These are phyloP conservation scores for Rhamphomyia laevipes DNA, from an alignment of 2,888 invertebrate genomes.

Conservation along the genomic window DNA sequence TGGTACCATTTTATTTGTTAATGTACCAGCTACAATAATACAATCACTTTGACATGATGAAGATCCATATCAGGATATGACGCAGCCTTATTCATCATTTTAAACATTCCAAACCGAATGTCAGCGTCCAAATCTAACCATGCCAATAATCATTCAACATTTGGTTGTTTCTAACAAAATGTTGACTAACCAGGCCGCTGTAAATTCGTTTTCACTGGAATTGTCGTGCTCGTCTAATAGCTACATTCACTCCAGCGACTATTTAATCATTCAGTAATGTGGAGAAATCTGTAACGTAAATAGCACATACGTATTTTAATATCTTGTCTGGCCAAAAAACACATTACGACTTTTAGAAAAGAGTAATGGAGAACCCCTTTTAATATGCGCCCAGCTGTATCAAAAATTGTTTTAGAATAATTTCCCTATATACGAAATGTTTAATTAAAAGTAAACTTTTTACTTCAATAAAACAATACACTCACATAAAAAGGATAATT, in stretches of 20 bases:
- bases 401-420: no score
- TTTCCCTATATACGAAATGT: no score
- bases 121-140: constrained; percentile 95
- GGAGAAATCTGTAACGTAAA: neutral
- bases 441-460: no score
- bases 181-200: constrained; percentile 43
- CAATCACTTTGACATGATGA: constrained; percentile 94
- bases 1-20: constrained; percentile 99
- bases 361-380: no score
- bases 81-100: constrained; percentile 99
- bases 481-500: no score
- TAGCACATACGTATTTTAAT: no score
- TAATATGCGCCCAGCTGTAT: no score
- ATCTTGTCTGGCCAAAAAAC: no score
- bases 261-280: constrained; percentile 3
- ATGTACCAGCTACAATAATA: constrained; percentile 96
- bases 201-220: constrained; percentile 35
- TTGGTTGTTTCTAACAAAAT: constrained; percentile 44
- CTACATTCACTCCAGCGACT: constrained; percentile 5
- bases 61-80: constrained; percentile 98
- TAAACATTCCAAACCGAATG: constrained; percentile 96
- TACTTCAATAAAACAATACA: no score
- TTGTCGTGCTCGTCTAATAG: constrained; percentile 24
- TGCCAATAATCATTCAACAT: constrained; percentile 86
- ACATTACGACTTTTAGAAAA: no score